Evolutionary conservation across 2,113 vertebrate genomes (phyloP), one percentile per base, ranked within the genome.

Genomic region (Grus americana): DNA sequence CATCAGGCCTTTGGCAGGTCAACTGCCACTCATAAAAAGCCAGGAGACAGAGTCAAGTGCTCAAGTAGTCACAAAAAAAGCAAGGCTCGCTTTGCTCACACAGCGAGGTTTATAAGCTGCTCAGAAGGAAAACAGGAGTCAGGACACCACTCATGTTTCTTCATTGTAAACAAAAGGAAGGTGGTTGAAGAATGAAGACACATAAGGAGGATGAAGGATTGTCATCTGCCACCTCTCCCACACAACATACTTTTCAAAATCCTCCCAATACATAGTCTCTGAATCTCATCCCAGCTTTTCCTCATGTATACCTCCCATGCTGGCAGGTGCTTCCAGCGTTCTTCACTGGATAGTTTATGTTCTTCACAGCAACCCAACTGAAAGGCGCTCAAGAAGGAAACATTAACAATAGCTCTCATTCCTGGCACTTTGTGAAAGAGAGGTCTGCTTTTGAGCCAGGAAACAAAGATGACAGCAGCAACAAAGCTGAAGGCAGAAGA

Each of bases 31-130:
- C 30, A 23, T 7, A 15, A 67, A 65, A 59, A 79, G 26, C 44
- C 52, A 82, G 11, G 9, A 79, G 44, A 50, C 12, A 54, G 46
- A 52, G 44, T 34, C 20, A 82, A 54, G 36, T 29, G 15, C n/a
- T n/a, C 50, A 50, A 68, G 36, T 0, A 54, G 29, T 30, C 46
- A 40, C 24, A 66, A 74, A 10, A 66, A n/a, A 47, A 26, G 4
- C 12, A 47, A 32, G 36, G 16, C 7, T 38, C 73, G 5, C 12
- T 59, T 63, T 32, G 13, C 12, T 68, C 46, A 83, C 15, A 47
- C 38, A 27, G 19, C 0, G 0, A 78, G 34, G 7, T 50, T 65
- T 14, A 5, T 17, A 68, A 63, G 27, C 13, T 26, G 15, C 36
- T 83, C 15, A 29, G 61, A 74, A 88, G n/a, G 24, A 72, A 85